Percentiles rank a stretch among this genome's conserved stretches.
Conservation (phyloP, 2,888 invertebrate species). For the Melanotus villosus region DNA sequence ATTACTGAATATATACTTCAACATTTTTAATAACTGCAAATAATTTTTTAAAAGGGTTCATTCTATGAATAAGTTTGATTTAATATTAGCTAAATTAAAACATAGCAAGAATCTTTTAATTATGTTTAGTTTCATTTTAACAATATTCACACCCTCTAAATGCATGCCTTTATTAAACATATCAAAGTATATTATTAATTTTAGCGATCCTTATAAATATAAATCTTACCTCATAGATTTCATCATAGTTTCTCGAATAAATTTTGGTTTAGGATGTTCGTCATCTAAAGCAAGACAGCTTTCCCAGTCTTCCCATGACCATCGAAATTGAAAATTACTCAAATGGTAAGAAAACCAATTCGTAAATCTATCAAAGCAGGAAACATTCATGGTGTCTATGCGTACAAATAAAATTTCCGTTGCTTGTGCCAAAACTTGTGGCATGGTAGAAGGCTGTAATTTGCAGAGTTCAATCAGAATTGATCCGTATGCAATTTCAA, state of each 20-base stretch:
- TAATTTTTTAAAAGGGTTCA: too few species aligned
- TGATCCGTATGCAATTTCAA: constrained; percentile 95
- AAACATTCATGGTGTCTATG: constrained; percentile 97
- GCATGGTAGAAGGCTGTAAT: constrained; percentile 96
- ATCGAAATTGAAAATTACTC: constrained; percentile 98
- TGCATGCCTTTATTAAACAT: too few species aligned
- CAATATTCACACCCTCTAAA: too few species aligned
- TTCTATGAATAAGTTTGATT: too few species aligned
- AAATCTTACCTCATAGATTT: constrained; percentile 86
- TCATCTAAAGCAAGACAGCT: constrained; percentile 85
- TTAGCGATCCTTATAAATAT: not conserved
- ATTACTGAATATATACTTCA: too few species aligned
- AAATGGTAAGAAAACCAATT: constrained; percentile 99
- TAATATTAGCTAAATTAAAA: too few species aligned
- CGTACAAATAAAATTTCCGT: constrained; percentile 97
- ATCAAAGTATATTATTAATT: too few species aligned
- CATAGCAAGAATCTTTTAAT: not conserved
- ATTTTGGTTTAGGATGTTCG: constrained; percentile 95
- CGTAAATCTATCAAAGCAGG: constrained; percentile 96
- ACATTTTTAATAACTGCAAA: too few species aligned
- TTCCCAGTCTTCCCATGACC: constrained; percentile 99
- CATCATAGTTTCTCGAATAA: constrained; percentile 91
- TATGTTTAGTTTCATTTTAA: too few species aligned
- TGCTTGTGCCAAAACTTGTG: constrained; percentile 97
- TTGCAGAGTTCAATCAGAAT: constrained; percentile 97